Percentiles rank a stretch among this genome's conserved stretches.
These are phyloP conservation scores for Colistium nudipinnis DNA, from an alignment of 2,113 vertebrate genomes.

Conservation along the genomic window DNA sequence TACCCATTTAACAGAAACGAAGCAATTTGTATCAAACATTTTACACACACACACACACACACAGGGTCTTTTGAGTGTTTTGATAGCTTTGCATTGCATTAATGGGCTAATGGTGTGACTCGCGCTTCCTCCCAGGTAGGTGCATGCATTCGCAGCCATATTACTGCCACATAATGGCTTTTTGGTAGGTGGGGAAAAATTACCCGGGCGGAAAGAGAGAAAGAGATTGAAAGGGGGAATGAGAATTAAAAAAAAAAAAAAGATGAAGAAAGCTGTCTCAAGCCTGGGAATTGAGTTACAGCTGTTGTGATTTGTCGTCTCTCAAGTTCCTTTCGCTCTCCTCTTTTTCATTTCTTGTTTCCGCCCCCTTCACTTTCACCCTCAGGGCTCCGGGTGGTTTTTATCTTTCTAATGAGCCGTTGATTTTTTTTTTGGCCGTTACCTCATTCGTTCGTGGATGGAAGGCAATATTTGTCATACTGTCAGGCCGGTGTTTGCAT, in stretches of 20 bases:
- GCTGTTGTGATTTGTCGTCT: slow-evolving; percentile 80
- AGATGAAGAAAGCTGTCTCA: slow-evolving; percentile 68
- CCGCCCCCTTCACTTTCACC: slow-evolving; percentile 47
- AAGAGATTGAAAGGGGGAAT: slow-evolving; percentile 37
- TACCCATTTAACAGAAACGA: too few relatives aligned
- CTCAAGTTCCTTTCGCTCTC: slow-evolving; percentile 69
- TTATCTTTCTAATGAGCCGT: slow-evolving; percentile 77
- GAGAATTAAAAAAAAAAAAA: slow-evolving; percentile 46
- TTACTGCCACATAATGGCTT: slow-evolving; percentile 82
- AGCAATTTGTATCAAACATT: too few relatives aligned
- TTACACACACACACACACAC: slow-evolving; percentile 20
- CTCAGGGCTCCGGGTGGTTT: slow-evolving; percentile 64
- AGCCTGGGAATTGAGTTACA: slow-evolving; percentile 79
- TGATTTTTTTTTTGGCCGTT: slow-evolving; percentile 54
- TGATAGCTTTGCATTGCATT: slow-evolving; percentile 73
- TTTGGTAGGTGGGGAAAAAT: slow-evolving; percentile 77
- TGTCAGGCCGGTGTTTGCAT: slow-evolving; percentile 62
- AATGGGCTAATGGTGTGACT: slow-evolving; percentile 74
- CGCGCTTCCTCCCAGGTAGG: slow-evolving; percentile 73
- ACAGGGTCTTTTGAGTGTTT: slow-evolving; percentile 67
- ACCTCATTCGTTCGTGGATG: slow-evolving; percentile 72
- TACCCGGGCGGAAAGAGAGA: slow-evolving; percentile 56
- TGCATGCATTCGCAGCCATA: slow-evolving; percentile 80
- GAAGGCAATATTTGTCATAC: slow-evolving; percentile 74
- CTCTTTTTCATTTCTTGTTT: slow-evolving; percentile 68